Conservation (phyloP, 2,113 vertebrate species). For the Eclectus roratus region DNA sequence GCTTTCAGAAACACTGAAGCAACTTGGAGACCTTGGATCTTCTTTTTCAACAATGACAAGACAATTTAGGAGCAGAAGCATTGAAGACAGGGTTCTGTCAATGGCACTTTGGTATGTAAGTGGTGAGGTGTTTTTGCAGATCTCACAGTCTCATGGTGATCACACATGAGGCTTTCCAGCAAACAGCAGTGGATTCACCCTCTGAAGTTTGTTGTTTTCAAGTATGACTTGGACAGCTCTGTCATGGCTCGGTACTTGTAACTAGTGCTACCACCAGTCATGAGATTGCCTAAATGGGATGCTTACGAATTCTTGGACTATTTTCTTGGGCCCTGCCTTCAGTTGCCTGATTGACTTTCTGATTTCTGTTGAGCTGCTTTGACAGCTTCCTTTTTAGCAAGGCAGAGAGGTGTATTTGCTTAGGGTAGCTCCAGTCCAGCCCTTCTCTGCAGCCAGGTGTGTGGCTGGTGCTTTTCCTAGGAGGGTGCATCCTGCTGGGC, state of each 20-base stretch:
- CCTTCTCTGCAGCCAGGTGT: background rate
- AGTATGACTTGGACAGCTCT: background rate
- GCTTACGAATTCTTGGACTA: background rate
- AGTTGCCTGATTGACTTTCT: background rate
- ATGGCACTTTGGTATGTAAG: background rate
- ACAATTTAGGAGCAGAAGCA: background rate
- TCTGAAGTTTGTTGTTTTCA: background rate
- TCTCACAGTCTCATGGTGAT: background rate
- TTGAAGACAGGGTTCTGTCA: background rate
- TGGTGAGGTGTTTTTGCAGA: background rate
- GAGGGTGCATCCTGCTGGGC: background rate
- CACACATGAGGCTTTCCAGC: background rate
- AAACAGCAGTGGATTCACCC: background rate
- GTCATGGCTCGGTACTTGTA: background rate
- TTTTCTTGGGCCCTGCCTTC: background rate
- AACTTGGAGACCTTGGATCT: background rate
- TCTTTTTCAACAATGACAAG: background rate
- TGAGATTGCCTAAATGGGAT: background rate
- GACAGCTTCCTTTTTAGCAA: background rate
- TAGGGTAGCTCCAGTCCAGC: background rate
- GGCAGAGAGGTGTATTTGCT: background rate
- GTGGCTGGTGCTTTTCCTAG: background rate
- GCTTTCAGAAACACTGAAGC: background rate
- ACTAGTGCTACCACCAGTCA: background rate
- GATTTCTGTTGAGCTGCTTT: background rate